A percentile compares a stretch with the other conserved stretches of the same genome.
These are phyloP conservation scores for Chloroceryle aenea DNA, from an alignment of 2,113 vertebrate genomes.

Conservation along the genomic window DNA sequence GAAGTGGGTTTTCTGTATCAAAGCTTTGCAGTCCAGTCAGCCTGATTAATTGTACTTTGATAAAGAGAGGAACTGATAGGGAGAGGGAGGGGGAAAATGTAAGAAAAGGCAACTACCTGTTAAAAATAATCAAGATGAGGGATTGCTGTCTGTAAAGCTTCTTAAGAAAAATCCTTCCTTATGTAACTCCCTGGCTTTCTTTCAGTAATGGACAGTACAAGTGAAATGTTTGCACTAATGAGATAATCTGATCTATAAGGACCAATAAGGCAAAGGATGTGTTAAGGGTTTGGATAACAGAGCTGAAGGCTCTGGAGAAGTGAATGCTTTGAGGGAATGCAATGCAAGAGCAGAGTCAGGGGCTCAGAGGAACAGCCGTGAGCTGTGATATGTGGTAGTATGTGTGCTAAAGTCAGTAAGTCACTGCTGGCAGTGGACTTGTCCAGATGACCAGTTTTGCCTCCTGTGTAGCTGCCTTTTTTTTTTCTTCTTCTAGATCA, in stretches of 20 bases:
- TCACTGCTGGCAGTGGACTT: neutral
- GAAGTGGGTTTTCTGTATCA: neutral
- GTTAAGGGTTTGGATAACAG: neutral
- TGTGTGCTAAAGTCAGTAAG: neutral
- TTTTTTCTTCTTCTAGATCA: neutral
- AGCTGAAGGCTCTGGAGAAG: neutral
- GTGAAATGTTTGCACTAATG: neutral
- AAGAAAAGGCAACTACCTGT: neutral
- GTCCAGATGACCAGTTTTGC: neutral
- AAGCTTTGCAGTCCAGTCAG: neutral
- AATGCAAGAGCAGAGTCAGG: neutral
- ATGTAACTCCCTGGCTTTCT: neutral
- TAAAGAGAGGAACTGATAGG: neutral
- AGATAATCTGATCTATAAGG: neutral
- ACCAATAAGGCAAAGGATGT: neutral
- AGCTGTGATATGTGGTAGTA: fast-evolving
- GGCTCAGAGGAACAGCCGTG: neutral
- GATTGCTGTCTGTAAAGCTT: slow-evolving; percentile 1
- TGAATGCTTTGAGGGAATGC: neutral
- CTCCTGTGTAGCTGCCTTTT: neutral
- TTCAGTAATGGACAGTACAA: neutral
- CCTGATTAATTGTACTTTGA: neutral
- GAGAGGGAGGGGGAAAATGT: neutral
- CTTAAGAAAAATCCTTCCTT: neutral
- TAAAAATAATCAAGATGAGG: slow-evolving; percentile 11